phyloP scores from a whole-genome alignment of 2,888 invertebrate genomes.

The Hoplodrina blanda region DNA sequence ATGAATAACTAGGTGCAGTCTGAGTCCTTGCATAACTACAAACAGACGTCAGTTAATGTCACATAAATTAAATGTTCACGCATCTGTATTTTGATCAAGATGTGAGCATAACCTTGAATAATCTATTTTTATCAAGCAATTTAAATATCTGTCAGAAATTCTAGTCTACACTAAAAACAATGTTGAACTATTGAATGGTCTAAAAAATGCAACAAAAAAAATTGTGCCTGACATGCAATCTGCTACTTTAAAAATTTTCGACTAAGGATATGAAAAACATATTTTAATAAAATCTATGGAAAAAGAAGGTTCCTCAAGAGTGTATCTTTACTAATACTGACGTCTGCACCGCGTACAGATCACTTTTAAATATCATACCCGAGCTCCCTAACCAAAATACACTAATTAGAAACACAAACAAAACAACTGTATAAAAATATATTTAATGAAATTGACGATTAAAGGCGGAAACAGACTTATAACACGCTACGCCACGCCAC shows the following conservation, averaged over 20 bases:
- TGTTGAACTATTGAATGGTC: conserved; percentile 4
- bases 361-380: conserved; percentile 43
- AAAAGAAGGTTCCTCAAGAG: conserved; percentile 43
- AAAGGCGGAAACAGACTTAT: no score
- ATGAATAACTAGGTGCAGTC: no score
- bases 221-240: conserved; percentile 35
- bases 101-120: conserved; percentile 26
- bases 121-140: conserved; percentile 31
- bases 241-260: conserved; percentile 9
- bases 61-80: background rate
- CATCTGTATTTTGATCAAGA: conserved; percentile 15
- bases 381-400: conserved; percentile 55
- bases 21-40: conserved; percentile 7
- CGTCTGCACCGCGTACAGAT: conserved; percentile 48
- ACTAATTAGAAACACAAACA: conserved; percentile 49
- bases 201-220: conserved; percentile 27
- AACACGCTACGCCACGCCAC: no score
- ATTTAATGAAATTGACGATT: conserved; percentile 4
- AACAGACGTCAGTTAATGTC: conserved; percentile 21
- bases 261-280: background rate
- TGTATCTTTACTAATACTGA: conserved; percentile 50
- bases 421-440: conserved; percentile 19
- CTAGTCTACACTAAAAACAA: conserved; percentile 21
- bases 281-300: conserved; percentile 3
- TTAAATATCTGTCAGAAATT: conserved; percentile 15